Conservation (phyloP, 2,888 invertebrate genomes). For the Endotricha flammealis region DNA sequence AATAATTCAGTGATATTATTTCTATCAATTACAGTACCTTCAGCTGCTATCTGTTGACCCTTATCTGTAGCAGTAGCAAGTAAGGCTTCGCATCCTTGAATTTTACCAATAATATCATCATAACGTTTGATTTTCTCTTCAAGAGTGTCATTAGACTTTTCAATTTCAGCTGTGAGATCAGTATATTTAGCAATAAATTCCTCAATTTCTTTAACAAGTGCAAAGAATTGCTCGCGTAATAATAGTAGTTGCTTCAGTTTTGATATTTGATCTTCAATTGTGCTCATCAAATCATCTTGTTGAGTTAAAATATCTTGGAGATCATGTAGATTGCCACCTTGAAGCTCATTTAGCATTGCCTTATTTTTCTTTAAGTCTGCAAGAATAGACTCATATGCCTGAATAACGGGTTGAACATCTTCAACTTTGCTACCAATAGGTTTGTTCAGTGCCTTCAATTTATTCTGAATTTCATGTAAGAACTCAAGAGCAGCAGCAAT, state of each 20-base stretch:
- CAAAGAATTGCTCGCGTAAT: conserved; percentile 92
- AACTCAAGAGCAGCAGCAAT: conserved; percentile 89
- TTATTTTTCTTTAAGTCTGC: conserved; percentile 88
- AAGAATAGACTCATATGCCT: conserved; percentile 87
- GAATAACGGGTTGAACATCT: conserved; percentile 90
- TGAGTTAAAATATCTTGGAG: conserved; percentile 87
- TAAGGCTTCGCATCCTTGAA: conserved; percentile 93
- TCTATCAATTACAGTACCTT: conserved; percentile 91
- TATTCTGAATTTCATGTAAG: conserved; percentile 88
- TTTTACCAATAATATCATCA: conserved; percentile 89
- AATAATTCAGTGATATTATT: conserved; percentile 92
- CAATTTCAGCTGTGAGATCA: conserved; percentile 90
- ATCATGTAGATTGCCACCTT: conserved; percentile 86
- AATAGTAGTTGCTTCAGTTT: conserved; percentile 87
- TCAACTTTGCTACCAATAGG: conserved; percentile 92
- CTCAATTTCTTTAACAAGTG: conserved; percentile 90
- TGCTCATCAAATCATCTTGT: conserved; percentile 90
- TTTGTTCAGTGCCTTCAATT: conserved; percentile 88
- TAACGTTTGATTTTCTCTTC: conserved; percentile 93
- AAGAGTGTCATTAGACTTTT: conserved; percentile 87
- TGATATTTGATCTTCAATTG: conserved; percentile 91
- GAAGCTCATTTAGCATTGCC: conserved; percentile 86
- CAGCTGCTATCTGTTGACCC: conserved; percentile 94
- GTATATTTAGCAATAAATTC: conserved; percentile 93
- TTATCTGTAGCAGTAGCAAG: conserved; percentile 93